Evolutionary conservation across 1,140 invertebrate genomes (phyloP), one percentile per base, ranked within the genome.

Genomic region (Drosophila watanabei): DNA sequence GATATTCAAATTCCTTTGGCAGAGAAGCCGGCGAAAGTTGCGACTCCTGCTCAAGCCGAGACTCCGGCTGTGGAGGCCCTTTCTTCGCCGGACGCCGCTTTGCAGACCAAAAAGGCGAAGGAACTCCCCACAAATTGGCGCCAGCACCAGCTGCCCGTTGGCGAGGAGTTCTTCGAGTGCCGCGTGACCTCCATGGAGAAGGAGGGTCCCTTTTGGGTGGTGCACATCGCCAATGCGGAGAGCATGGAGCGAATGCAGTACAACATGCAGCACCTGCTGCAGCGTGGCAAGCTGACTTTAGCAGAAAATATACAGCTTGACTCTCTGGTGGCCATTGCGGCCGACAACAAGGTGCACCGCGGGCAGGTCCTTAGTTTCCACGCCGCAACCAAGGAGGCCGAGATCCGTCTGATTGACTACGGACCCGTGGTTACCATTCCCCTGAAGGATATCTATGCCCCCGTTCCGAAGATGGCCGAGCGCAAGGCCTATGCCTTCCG

Each of bases 161-260:
- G 16, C 37, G 41, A 45, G 0, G 79, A 70, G 5, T 88, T 72
- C 11, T 81, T 85, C 8, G 66, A 90, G 11, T 82, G 63, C n/a
- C 63, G 60, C 13, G 79, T 89, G 10, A 79, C 73, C 0, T 45
- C 20, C 18, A 57, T 85, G 3, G 75, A 77, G 14, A 30, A 58
- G 1, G 61, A 82, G 4, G 85, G 82, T 2, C n/a, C 35, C 16
- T 43, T 86, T 39, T 89, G 86, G 82, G 66, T 89, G 2, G 9
- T 82, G 5, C 45, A 64, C 18, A 32, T 48, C 5, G 37, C 45
- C 24, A 60, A 76, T 49, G 16, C 30, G 14, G 64, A 77, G 43
- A 41, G 20, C 18, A 24, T 87, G 51, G 66, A 85, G 51, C 51
- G 43, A 0, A 41, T 85, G 0, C 37, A 77, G 4, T 8, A 33